Conservation (phyloP, 1,140 invertebrate genomes). For the Leptonema lineaticorne region DNA sequence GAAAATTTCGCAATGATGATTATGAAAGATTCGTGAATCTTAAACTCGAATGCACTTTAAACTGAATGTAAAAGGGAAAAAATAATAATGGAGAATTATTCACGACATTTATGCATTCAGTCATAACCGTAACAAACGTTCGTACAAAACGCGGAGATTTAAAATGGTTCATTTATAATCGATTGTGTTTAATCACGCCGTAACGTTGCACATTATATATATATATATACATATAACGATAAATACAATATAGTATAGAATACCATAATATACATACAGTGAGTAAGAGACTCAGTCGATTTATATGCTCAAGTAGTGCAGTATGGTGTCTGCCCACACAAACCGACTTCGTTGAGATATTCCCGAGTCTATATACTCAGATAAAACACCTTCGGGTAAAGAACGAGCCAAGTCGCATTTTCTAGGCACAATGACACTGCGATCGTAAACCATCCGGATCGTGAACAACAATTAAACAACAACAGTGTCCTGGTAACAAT, state of each 20-base stretch:
- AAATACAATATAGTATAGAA: not conserved
- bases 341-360: conserved; percentile 11
- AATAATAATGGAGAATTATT: too few relatives aligned
- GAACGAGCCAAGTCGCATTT: conserved; percentile 25
- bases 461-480: conserved; percentile 40
- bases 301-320: conserved; percentile 32
- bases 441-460: conserved; percentile 28
- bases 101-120: too few relatives aligned
- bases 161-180: conserved; percentile 42
- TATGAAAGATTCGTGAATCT: too few relatives aligned
- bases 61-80: too few relatives aligned
- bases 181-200: conserved; percentile 39
- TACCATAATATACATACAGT: too few relatives aligned
- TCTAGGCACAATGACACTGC: conserved; percentile 35
- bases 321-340: conserved; percentile 25
- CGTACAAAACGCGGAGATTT: conserved; percentile 27
- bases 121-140: conserved; percentile 30
- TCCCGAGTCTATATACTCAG: not conserved
- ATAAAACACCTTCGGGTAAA: conserved; percentile 35
- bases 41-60: too few relatives aligned
- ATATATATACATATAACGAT: not conserved
- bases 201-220: conserved; percentile 12
- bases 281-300: too few relatives aligned
- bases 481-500: conserved; percentile 10
- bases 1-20: too few relatives aligned